Percentiles rank a stretch among this genome's conserved stretches.
Evolutionary conservation across 37 sponge, comb jelly and placozoan species (phyloP).

Genomic region (Spongilla lacustris): DNA sequence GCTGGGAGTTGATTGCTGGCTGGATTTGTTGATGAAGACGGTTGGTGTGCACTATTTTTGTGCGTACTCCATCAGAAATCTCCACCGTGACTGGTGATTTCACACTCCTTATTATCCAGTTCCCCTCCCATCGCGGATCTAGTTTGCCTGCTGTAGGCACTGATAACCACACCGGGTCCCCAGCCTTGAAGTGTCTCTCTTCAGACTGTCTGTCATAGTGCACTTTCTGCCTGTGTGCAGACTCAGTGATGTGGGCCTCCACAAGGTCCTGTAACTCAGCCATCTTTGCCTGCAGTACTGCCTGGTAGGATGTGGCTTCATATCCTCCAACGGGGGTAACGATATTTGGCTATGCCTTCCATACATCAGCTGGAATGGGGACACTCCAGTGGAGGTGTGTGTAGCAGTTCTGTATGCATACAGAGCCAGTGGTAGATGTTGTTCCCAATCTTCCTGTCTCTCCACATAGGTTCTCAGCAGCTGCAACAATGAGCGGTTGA

Average conservation of each 20-base stretch:
- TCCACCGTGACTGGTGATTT: constrained; percentile 19
- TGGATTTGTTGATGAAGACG: too few relatives aligned
- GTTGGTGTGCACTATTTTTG: constrained; percentile 28
- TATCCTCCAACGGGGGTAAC: background rate
- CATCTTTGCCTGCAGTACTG: constrained; percentile 9
- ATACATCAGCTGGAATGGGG: constrained; percentile 66
- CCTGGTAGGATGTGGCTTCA: constrained; percentile 35
- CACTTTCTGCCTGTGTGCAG: constrained; percentile 30
- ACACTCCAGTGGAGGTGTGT: constrained; percentile 29
- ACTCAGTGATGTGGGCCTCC: constrained; percentile 10
- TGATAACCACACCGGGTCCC: constrained; percentile 67
- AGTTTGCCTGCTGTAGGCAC: constrained; percentile 70
- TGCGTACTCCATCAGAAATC: constrained; percentile 31
- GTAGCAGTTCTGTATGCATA: constrained; percentile 44
- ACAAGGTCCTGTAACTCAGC: constrained; percentile 49
- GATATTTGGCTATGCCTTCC: constrained; percentile 18
- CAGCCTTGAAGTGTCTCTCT: constrained; percentile 9
- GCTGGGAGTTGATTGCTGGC: too few relatives aligned
- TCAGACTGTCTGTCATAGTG: constrained; percentile 18
- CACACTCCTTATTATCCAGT: constrained; percentile 26
- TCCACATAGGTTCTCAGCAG: constrained; percentile 31
- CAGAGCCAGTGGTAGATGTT: constrained; percentile 34
- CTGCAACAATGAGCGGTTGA: constrained; percentile 55
- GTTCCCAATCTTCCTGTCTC: constrained; percentile 37
- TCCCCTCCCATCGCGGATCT: constrained; percentile 68